phyloP scores from a whole-genome alignment of 92 coral and sea anemone genomes.

The Scolanthus callimorphus region DNA sequence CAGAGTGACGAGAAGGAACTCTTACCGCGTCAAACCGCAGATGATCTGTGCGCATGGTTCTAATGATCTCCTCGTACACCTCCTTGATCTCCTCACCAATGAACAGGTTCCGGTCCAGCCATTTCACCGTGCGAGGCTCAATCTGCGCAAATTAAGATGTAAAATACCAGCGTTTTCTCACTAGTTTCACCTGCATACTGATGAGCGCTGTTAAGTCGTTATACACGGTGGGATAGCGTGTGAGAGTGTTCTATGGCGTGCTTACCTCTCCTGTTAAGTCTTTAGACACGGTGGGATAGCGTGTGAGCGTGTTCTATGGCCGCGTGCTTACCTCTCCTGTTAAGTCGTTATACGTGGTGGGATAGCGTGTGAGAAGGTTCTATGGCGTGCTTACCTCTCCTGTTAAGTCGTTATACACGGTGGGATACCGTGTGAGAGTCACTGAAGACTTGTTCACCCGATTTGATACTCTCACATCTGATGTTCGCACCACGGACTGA shows the following conservation, averaged over 20 bases:
- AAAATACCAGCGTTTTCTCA: too few relatives aligned
- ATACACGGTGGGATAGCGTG: slow-evolving; percentile 86
- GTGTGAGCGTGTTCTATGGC: slow-evolving; percentile 59
- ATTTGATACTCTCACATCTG: slow-evolving; percentile 96
- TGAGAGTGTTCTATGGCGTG: slow-evolving; percentile 77
- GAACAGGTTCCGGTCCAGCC: slow-evolving; percentile 92
- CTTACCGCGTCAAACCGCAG: slow-evolving; percentile 85
- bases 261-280: slow-evolving; percentile 93
- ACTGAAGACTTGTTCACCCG: slow-evolving; percentile 92
- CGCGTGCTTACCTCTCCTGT: too few relatives aligned
- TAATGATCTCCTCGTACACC: slow-evolving; percentile 91
- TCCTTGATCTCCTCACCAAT: slow-evolving; percentile 97
- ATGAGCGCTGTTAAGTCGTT: slow-evolving; percentile 94
- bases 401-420: slow-evolving; percentile 92
- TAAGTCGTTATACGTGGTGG: slow-evolving; percentile 62
- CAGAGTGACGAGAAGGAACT: background rate
- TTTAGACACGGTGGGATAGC: slow-evolving; percentile 91
- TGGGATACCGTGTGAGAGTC: slow-evolving; percentile 74
- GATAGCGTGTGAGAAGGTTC: slow-evolving; percentile 64
- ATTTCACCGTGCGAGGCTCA: slow-evolving; percentile 83
- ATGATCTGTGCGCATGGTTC: slow-evolving; percentile 79
- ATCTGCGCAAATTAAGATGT: too few relatives aligned
- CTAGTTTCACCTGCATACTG: too few relatives aligned
- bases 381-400: slow-evolving; percentile 70
- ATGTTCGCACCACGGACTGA: slow-evolving; percentile 94